A percentile compares a stretch with the other conserved stretches of the same genome.
phyloP scores from a whole-genome alignment of 2,113 vertebrate species.

The Probosciger aterrimus region DNA sequence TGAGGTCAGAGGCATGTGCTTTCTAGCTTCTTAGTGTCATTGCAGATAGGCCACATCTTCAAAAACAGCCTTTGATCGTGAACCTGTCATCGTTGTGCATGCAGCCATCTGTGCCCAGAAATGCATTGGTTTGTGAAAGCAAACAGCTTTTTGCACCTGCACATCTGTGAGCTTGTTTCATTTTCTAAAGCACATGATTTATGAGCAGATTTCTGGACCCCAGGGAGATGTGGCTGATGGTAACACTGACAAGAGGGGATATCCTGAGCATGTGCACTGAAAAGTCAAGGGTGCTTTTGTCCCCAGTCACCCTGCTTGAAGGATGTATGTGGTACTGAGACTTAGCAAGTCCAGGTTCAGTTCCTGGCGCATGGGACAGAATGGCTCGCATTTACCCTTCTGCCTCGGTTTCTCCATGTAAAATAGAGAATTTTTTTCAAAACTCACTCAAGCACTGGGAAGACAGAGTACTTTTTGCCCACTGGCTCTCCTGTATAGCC shows the following conservation, averaged over 20 bases:
- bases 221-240: neutral
- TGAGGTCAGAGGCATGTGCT: constrained; percentile 3
- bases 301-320: neutral
- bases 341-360: neutral
- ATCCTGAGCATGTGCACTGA: neutral
- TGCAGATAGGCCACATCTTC: neutral
- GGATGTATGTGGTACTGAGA: neutral
- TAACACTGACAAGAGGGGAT: neutral
- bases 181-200: neutral
- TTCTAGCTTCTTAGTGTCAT: neutral
- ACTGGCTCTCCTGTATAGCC: neutral
- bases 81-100: neutral
- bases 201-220: neutral
- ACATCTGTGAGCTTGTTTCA: neutral
- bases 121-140: neutral
- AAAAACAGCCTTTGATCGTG: constrained; percentile 36
- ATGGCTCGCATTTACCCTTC: neutral
- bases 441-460: neutral
- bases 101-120: constrained; percentile 13
- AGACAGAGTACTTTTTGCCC: neutral
- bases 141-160: constrained; percentile 35
- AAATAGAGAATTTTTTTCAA: neutral
- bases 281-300: neutral
- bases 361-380: neutral
- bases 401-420: neutral